Base-by-base conservation (phyloP, 2,113 vertebrate genomes). In the Halcyon malimbica region DNA sequence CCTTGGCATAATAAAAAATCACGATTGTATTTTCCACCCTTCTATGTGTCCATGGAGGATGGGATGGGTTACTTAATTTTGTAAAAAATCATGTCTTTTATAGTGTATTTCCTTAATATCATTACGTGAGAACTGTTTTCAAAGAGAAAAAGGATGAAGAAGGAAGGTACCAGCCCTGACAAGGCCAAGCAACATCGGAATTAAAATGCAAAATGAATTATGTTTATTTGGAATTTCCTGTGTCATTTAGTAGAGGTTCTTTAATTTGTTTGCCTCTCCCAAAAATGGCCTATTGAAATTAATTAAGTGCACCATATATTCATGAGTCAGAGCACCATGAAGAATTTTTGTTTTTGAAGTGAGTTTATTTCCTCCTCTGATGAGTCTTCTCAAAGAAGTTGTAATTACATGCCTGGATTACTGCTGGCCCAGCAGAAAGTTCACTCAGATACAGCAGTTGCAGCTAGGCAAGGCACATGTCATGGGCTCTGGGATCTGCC, bases 261-360 rank as follows among this genome's bases (percentile, higher is more conserved):
- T 92, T 94, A 95, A 96, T 96, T 96, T 96, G 92, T 94, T 97
- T 96, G 77, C 94, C 83, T 94, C 91, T 94, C 62, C 28, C 67
- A 91, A 91, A 92, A 94, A 95, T 91, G 91, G 77, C 59, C 44
- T 93, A 87, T 93, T 96, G 95, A 94, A 96, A 96, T 97, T 94
- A 96, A 96, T 95, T 94, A 94, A 96, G 96, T 89, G 50, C 74
- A 94, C 81, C 85, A 69, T 50, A 91, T 87, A 96, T 95, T 96
- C 96, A 92, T 94, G 83, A 96, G 94, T 89, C 83, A 94, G 74
- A 80, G 62, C 62, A 92, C 89, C 76, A 85, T 79, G 89, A 94
- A 68, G 82, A 29, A n/a, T 35, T 60, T 67, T 48, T 62, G 86
- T 75, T 95, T 93, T 79, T 65, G 12, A 68, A 95, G 77, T 41